Evolutionary conservation across 2,888 invertebrate species (phyloP).

Genomic region (Hirtodrosophila trivittata): DNA sequence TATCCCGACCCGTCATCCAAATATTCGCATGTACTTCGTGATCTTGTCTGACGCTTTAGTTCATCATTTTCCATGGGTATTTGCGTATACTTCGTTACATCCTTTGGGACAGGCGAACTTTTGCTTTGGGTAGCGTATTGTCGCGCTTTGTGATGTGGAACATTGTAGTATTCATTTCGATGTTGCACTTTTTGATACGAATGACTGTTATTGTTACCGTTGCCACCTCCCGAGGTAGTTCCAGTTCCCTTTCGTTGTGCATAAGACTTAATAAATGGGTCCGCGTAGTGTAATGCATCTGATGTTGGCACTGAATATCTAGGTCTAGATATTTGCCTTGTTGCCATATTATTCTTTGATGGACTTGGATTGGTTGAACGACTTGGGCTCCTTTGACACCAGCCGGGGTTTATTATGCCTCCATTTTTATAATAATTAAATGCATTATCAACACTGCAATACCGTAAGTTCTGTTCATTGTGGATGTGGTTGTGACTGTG

Average conservation of each 20-base stretch:
- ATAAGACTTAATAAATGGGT: constrained; percentile 28
- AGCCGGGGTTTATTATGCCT: constrained; percentile 22
- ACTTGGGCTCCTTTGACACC: constrained; percentile 45
- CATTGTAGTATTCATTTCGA: constrained; percentile 42
- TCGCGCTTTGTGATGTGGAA: constrained; percentile 19
- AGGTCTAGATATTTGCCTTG: constrained; percentile 28
- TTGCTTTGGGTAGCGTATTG: constrained; percentile 32
- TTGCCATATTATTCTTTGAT: constrained; percentile 32
- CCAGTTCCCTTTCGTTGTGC: constrained; percentile 21
- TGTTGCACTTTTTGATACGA: constrained; percentile 41
- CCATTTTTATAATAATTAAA: constrained; percentile 59
- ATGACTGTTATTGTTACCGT: constrained; percentile 42
- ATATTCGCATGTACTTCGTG: constrained; percentile 38
- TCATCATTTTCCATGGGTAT: constrained; percentile 42
- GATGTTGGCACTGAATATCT: constrained; percentile 40
- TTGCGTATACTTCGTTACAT: constrained; percentile 25
- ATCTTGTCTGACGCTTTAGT: constrained; percentile 49
- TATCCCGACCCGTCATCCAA: constrained; percentile 45
- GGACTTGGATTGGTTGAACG: constrained; percentile 51
- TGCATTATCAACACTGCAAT: constrained; percentile 57
- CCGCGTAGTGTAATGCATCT: constrained; percentile 43
- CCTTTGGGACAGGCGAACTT: constrained; percentile 25
- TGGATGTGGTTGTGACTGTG: constrained; percentile 17
- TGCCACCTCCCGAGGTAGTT: constrained; percentile 11
- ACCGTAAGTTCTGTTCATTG: constrained; percentile 35